These are phyloP conservation scores for Dendrophyllia cribrosa DNA, from an alignment of 64 coral and sea anemone species.

Conservation along the genomic window DNA sequence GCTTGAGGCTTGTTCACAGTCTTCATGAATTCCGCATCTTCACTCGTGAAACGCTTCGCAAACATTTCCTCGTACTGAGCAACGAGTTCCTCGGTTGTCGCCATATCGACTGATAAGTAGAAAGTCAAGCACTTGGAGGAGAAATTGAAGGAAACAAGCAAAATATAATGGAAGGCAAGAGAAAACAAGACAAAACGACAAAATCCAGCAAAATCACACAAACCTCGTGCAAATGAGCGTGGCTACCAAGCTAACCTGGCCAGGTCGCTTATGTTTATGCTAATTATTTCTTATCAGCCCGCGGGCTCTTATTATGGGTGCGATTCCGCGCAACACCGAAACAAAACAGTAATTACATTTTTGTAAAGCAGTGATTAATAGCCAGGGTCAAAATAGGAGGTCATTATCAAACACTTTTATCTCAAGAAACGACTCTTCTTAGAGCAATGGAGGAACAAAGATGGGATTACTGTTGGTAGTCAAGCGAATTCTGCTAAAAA, in stretches of 20 bases:
- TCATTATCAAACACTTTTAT: too few relatives aligned
- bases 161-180: background rate
- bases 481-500: background rate
- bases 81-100: conserved; percentile 65
- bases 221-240: background rate
- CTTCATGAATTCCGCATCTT: conserved; percentile 91
- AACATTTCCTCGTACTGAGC: conserved; percentile 86
- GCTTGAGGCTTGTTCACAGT: conserved; percentile 65
- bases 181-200: background rate
- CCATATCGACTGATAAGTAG: conserved; percentile 1
- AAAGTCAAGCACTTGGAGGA: background rate
- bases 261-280: background rate
- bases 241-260: conserved; percentile 13
- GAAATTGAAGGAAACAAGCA: background rate
- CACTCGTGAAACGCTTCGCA: conserved; percentile 85
- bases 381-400: too few relatives aligned
- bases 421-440: too few relatives aligned
- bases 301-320: background rate
- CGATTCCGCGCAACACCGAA: too few relatives aligned
- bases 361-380: too few relatives aligned
- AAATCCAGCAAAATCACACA: too few relatives aligned
- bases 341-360: too few relatives aligned
- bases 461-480: background rate
- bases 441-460: background rate
- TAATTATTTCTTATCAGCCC: background rate